phyloP scores from a whole-genome alignment of 2,113 vertebrate species.

The Garra rufa region DNA sequence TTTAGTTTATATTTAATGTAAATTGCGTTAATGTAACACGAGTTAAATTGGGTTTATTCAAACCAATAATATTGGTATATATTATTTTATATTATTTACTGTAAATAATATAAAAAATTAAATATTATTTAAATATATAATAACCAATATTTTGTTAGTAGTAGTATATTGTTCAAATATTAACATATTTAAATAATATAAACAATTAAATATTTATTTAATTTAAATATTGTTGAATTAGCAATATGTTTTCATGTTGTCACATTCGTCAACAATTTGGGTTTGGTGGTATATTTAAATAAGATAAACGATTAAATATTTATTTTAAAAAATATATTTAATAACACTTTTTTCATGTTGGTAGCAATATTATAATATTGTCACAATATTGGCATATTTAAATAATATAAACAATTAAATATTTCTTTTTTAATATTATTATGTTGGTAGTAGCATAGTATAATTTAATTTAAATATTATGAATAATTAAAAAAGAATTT shows the following conservation, averaged over 20 bases:
- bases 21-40: background rate
- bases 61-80: background rate
- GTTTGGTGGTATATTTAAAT: background rate
- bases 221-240: too few species aligned
- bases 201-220: background rate
- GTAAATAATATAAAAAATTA: background rate
- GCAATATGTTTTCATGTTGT: too few species aligned
- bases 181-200: background rate
- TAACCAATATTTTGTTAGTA: too few species aligned
- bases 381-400: background rate
- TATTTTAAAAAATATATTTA: too few species aligned
- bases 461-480: too few species aligned
- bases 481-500: too few species aligned
- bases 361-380: too few species aligned
- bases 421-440: background rate
- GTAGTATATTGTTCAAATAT: too few species aligned
- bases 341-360: too few species aligned
- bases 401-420: background rate
- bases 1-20: too few species aligned
- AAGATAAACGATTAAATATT: too few species aligned
- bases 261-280: background rate
- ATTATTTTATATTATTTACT: constrained; percentile 1
- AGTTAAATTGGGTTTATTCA: background rate
- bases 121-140: background rate
- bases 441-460: background rate